Evolutionary conservation across 1,140 invertebrate species (phyloP).

Genomic region (Drosophila athabasca): DNA sequence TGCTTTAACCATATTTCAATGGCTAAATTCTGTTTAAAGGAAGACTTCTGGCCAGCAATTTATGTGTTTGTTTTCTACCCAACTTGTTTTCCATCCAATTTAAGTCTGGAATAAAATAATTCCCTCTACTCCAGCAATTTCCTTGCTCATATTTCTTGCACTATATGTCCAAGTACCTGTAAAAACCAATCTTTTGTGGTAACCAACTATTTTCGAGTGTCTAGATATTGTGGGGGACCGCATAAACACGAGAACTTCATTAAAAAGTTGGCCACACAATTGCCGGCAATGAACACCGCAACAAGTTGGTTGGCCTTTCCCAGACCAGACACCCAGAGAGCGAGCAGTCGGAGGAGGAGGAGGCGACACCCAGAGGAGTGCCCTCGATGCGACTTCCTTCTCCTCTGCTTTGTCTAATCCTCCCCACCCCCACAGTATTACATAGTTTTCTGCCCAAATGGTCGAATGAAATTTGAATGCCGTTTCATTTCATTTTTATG

Average conservation of each 20-base stretch:
- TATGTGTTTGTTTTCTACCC: no score
- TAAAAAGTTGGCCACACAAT: slow-evolving; percentile 34
- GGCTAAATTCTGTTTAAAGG: no score
- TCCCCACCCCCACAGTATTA: neutral
- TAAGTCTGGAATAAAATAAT: no score
- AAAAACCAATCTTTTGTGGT: neutral
- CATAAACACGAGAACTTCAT: slow-evolving; percentile 21
- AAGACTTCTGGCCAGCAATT: no score
- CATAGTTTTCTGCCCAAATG: slow-evolving; percentile 4
- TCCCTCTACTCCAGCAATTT: no score
- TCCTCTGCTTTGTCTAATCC: no score
- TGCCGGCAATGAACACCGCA: slow-evolving; percentile 38
- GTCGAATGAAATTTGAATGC: slow-evolving; percentile 18
- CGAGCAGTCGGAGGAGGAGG: no score
- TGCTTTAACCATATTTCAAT: no score
- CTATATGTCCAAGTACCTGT: no score
- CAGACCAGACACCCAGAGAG: neutral
- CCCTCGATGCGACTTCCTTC: neutral
- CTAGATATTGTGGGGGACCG: neutral
- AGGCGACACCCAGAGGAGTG: no score
- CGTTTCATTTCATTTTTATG: slow-evolving; percentile 6
- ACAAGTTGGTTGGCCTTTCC: slow-evolving; percentile 35
- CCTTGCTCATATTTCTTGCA: neutral
- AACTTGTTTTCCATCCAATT: no score
- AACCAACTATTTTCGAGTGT: slow-evolving; percentile 7